These are phyloP conservation scores for Paedocypris sp. DNA, from an alignment of 2,113 vertebrate species.

Conservation along the genomic window DNA sequence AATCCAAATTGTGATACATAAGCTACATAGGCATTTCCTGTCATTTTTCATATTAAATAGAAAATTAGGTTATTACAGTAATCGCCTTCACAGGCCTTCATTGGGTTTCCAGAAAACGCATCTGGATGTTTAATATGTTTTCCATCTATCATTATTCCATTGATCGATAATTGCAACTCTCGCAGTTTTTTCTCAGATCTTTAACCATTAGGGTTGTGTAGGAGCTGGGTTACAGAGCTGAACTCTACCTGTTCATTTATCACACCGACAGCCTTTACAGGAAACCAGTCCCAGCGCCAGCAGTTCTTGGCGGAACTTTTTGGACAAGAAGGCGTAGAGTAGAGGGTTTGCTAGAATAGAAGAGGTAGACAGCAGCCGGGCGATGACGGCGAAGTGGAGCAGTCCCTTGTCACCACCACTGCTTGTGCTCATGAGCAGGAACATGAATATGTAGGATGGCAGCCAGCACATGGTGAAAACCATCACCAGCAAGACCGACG, in stretches of 20 bases:
- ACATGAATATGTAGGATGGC: slow-evolving; percentile 63
- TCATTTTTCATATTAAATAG: no score
- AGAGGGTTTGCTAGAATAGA: slow-evolving; percentile 59
- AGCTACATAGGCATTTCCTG: no score
- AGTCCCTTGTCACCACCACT: background rate
- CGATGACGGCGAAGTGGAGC: slow-evolving; percentile 41
- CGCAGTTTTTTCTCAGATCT: background rate
- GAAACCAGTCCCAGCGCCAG: slow-evolving; percentile 34
- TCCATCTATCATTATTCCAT: no score
- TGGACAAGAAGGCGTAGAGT: slow-evolving; percentile 58
- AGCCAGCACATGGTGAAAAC: slow-evolving; percentile 65
- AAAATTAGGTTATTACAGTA: no score
- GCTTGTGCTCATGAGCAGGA: slow-evolving; percentile 44
- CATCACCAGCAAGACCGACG: slow-evolving; percentile 58
- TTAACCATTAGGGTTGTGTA: background rate
- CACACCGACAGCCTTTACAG: slow-evolving; percentile 34
- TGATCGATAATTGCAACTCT: no score
- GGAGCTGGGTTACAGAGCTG: slow-evolving; percentile 46
- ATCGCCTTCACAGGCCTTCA: no score
- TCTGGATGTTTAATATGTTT: no score
- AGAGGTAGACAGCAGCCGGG: slow-evolving; percentile 54
- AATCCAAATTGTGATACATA: no score
- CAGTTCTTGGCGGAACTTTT: slow-evolving; percentile 58
- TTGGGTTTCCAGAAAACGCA: no score
- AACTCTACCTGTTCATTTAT: slow-evolving; percentile 39